Percentiles rank a stretch among this genome's conserved stretches.
These are phyloP conservation scores for Cephus runcator DNA, from an alignment of 2,888 invertebrate genomes.

Conservation along the genomic window DNA sequence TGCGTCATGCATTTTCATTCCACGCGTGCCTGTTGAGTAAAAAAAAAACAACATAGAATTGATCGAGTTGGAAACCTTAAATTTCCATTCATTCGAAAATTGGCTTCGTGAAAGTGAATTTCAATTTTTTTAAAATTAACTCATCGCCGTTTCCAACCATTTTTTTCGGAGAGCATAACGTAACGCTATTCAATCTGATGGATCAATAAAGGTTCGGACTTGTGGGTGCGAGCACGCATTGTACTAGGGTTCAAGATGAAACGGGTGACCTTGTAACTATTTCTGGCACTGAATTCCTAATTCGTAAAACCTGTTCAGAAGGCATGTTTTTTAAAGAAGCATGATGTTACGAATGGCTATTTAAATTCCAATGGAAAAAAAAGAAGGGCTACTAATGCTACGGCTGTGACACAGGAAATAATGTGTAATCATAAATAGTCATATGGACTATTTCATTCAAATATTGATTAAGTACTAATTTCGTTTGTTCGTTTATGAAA, in stretches of 20 bases:
- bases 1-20: background rate
- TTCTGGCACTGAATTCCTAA: background rate
- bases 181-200: slow-evolving; percentile 9
- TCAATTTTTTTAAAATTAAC: background rate
- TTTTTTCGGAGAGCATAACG: background rate
- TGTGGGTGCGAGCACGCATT: slow-evolving; percentile 13
- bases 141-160: background rate
- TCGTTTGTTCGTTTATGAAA: background rate
- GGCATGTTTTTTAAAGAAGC: background rate
- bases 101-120: background rate
- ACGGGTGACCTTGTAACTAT: slow-evolving; percentile 47
- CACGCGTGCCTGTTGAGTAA: background rate
- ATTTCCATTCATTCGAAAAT: background rate
- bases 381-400: background rate
- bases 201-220: slow-evolving; percentile 29
- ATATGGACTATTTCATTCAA: background rate
- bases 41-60: background rate
- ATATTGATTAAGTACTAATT: background rate
- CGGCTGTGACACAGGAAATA: background rate
- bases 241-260: slow-evolving; percentile 13
- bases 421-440: background rate
- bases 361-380: background rate
- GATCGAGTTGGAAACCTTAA: background rate
- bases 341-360: background rate
- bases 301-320: background rate